Conservation (phyloP, 1,140 invertebrate genomes). For the Pogonognathellus flavescens region DNA sequence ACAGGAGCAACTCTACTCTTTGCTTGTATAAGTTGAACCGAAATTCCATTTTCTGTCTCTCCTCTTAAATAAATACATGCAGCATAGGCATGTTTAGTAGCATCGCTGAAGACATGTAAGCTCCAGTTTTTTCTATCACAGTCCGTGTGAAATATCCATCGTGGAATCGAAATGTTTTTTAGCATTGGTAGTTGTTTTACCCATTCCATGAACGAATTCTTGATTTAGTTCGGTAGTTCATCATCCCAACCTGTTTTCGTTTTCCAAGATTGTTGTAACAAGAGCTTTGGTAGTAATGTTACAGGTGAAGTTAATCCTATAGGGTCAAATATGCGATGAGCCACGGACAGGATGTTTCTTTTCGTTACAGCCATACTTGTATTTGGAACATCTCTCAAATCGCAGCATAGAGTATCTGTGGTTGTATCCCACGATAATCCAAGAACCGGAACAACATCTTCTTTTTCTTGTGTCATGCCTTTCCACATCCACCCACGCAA, state of each 20-base stretch:
- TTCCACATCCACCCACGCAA: background rate
- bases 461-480: background rate
- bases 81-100: background rate
- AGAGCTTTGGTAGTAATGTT: background rate
- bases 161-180: background rate
- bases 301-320: background rate
- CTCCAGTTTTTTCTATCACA: background rate
- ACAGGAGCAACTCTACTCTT: background rate
- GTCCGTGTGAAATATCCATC: background rate
- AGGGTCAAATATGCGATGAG: background rate
- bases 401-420: background rate
- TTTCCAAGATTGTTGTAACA: background rate
- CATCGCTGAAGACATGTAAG: background rate
- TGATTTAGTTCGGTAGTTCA: background rate
- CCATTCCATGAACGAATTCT: background rate
- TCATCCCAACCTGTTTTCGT: background rate
- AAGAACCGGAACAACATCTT: background rate
- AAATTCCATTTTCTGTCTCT: background rate
- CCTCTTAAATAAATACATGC: background rate
- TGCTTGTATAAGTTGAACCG: background rate
- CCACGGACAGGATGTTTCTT: background rate
- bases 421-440: background rate
- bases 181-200: background rate
- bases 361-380: background rate
- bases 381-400: background rate